These are phyloP conservation scores for Pollenia labialis DNA, from an alignment of 2,888 invertebrate genomes.

Conservation along the genomic window DNA sequence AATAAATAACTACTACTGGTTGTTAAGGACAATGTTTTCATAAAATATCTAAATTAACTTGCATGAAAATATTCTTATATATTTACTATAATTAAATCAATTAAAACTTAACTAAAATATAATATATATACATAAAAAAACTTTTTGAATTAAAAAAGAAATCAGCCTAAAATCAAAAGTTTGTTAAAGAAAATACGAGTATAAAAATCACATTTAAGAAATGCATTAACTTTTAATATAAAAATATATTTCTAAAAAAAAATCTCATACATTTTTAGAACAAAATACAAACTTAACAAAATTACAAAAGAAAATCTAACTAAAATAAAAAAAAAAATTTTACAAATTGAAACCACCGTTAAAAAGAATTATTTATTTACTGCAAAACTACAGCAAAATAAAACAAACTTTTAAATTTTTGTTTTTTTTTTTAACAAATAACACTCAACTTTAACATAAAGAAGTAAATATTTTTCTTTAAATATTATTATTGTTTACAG, in stretches of 20 bases:
- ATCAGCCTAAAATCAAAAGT: constrained; percentile 66
- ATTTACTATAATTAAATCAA: constrained; percentile 25
- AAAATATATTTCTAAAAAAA: constrained; percentile 15
- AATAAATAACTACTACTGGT: constrained; percentile 64
- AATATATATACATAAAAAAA: constrained; percentile 5
- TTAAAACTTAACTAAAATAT: constrained; percentile 12
- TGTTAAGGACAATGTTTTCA: constrained; percentile 67
- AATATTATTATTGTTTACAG: constrained; percentile 28
- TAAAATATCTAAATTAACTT: not conserved
- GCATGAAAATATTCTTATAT: constrained; percentile 40
- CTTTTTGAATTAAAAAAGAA: not conserved
- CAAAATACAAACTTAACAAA: not conserved
- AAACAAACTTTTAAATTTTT: not conserved
- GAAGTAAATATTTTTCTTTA: constrained; percentile 39
- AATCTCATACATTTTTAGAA: not conserved
- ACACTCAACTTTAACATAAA: constrained; percentile 20
- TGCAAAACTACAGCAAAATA: constrained; percentile 42
- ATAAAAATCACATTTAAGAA: not conserved
- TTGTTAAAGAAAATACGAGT: not conserved
- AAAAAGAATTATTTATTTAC: constrained; percentile 60
- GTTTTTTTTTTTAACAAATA: constrained; percentile 36
- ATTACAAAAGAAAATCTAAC: constrained; percentile 15
- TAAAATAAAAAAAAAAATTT: constrained; percentile 25
- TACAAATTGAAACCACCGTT: constrained; percentile 71
- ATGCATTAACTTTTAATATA: constrained; percentile 20